These are phyloP conservation scores for Cosmorhoe ocellata DNA, from an alignment of 2,888 invertebrate genomes.

Conservation along the genomic window DNA sequence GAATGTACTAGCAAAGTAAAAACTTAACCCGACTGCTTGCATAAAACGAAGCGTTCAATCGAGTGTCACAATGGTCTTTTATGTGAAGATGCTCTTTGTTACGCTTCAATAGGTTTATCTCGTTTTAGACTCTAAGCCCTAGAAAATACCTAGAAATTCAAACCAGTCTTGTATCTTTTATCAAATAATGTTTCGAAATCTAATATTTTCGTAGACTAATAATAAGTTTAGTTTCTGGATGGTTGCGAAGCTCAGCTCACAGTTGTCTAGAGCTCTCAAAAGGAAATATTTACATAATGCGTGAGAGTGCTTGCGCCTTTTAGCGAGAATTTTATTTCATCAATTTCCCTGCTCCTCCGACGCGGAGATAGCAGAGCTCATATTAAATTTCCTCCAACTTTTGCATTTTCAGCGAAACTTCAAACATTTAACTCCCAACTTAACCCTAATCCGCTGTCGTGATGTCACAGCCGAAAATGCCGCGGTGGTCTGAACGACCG, in stretches of 20 bases:
- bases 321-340: slow-evolving; percentile 12
- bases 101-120: slow-evolving; percentile 12
- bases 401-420: slow-evolving; percentile 17
- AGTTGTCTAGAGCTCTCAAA: background rate
- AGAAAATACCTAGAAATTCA: too few species aligned
- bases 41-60: slow-evolving; percentile 34
- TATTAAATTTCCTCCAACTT: slow-evolving; percentile 20
- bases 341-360: slow-evolving; percentile 11
- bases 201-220: too few species aligned
- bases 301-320: slow-evolving; percentile 1
- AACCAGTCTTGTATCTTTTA: too few species aligned
- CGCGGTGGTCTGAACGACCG: slow-evolving; percentile 17
- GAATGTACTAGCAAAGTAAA: background rate
- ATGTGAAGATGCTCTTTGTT: slow-evolving; percentile 17
- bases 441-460: slow-evolving; percentile 18
- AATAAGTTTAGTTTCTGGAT: too few species aligned
- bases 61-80: slow-evolving; percentile 39
- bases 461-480: slow-evolving; percentile 11
- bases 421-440: slow-evolving; percentile 19
- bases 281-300: slow-evolving; percentile 14
- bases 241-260: too few species aligned
- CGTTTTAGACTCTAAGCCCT: too few species aligned
- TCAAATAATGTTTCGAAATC: too few species aligned
- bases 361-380: slow-evolving; percentile 12
- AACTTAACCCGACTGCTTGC: slow-evolving; percentile 12